Base-by-base conservation (phyloP, 2,888 invertebrate species). In the Polymixis flavicincta region DNA sequence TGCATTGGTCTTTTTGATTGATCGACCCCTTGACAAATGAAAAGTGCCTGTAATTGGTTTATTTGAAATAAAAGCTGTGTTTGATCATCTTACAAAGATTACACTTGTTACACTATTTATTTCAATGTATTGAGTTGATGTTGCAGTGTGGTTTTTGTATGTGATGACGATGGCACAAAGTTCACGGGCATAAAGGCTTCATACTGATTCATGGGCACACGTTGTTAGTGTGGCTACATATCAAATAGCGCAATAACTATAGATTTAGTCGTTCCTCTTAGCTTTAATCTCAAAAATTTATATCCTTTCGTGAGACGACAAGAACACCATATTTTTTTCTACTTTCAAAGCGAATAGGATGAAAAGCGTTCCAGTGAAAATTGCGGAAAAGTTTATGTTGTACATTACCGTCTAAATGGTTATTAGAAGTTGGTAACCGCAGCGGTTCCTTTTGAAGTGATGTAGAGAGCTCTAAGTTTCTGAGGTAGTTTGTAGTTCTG, bases 371-470 rank as follows among this genome's bases (percentile, higher is more conserved):
- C 17, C 11, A 32, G 32, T 67, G 66, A 63, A 77, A 73, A 78
- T 73, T 48, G 48, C 25, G 61, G 32, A 63, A 66, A 76, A 72
- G 8, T 78, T 77, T 66, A 72, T 72, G 65, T 68, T 48, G 28
- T 65, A 81, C 42, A 50, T 76, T 71, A 60, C 37, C 25, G 69
- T 82, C 14, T 66, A 70, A 83, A 83, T 71, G 64, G 78, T 80
- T 72, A 78, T 80, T 74, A 76, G 69, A 69, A 71, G 73, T 71
- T 64, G 61, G 76, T 76, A 81, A 82, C 73, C 74, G 32, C 74
- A 60, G 48, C 32, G 19, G 60, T 77, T 73, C 74, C 79, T 75
- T 76, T 60, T 42, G 48, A 83, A 76, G 66, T 82, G 71, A 70
- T 70, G 55, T 61, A 71, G 19, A 52, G 60, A 71, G 79, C 52